phyloP scores from a whole-genome alignment of 2,797 vertebrate genomes.

The Sparus aurata region DNA sequence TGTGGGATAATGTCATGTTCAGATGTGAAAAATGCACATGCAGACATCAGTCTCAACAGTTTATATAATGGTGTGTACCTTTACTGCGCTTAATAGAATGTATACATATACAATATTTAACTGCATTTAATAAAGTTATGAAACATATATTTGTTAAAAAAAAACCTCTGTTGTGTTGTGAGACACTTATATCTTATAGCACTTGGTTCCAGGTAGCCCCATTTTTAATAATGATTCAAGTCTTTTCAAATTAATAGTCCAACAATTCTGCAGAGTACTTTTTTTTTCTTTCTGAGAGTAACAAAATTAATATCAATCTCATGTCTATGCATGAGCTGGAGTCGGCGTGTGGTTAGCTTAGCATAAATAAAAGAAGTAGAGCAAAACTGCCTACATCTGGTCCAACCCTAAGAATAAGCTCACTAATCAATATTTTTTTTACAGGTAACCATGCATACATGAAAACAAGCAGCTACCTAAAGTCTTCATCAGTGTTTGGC shows the following conservation, averaged over 20 bases:
- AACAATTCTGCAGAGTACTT: background rate
- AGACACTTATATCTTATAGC: background rate
- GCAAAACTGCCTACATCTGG: too few relatives aligned
- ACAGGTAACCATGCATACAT: too few relatives aligned
- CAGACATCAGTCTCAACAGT: background rate
- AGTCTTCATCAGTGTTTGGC: too few relatives aligned
- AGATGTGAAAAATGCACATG: background rate
- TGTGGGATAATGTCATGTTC: background rate
- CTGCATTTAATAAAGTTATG: constrained; percentile 11
- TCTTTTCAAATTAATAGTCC: background rate
- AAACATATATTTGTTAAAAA: background rate
- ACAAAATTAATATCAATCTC: too few relatives aligned
- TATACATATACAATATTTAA: background rate
- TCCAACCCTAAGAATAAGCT: background rate
- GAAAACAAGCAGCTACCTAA: background rate
- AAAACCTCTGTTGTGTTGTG: background rate
- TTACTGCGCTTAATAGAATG: background rate
- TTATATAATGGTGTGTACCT: background rate
- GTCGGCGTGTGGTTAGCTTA: background rate
- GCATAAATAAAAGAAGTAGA: background rate
- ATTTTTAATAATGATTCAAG: background rate
- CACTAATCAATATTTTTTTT: background rate
- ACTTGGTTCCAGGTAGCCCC: background rate
- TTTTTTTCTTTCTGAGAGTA: too few relatives aligned
- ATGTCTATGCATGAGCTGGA: too few relatives aligned